Base-by-base conservation (phyloP, 2,113 vertebrate genomes). In the Gallinago paraguaiae region DNA sequence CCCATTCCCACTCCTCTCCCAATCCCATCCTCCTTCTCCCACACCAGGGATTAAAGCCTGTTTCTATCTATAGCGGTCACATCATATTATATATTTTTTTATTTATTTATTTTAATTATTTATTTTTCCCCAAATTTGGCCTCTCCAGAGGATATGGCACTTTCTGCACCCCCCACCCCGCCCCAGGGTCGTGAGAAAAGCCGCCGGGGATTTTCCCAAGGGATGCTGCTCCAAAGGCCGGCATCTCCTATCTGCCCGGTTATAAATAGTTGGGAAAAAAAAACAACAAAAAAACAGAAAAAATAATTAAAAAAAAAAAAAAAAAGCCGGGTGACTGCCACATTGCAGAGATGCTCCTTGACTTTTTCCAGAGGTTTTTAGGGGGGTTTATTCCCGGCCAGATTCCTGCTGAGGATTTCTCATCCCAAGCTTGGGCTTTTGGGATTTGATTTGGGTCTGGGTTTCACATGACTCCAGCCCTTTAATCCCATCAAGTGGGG, bases 121-220 rank as follows among this genome's bases (percentile, higher is more conserved):
- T 46, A 80, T 87, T 69, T 95, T 90, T 93, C 83, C 93, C 94
- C 90, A 95, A 94, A 96, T 92, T 93, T 96, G 94, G 96, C 56
- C 83, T 97, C 96, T 95, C 95, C 11, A 31, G 93, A 97, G 96
- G 88, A 78, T 76, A 74, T 20, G 23, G 81, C 80, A 3, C 80
- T 78, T 95, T 91, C 87, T 97, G 97, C 63, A 92, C 96, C 95
- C 77, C 22, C 8, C 56, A 37, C 39, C 39, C 23, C 33, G 7
- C 69, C 59, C 82, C 46, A 1, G 98, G 98, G 99, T 99, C 99
- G 97, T 99, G 99, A 99, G 99, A 99, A 99, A 98, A 97, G 81
- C 95, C 95, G 81, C 96, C 77, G 96, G 97, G 94, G 98, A 97
- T 98, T 98, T 99, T 99, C 99, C 98, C 98, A 99, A 98, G 59